Percentiles rank a stretch among this genome's conserved stretches.
These are phyloP conservation scores for Shargacucullia verbasci DNA, from an alignment of 2,888 invertebrate genomes.

Conservation along the genomic window DNA sequence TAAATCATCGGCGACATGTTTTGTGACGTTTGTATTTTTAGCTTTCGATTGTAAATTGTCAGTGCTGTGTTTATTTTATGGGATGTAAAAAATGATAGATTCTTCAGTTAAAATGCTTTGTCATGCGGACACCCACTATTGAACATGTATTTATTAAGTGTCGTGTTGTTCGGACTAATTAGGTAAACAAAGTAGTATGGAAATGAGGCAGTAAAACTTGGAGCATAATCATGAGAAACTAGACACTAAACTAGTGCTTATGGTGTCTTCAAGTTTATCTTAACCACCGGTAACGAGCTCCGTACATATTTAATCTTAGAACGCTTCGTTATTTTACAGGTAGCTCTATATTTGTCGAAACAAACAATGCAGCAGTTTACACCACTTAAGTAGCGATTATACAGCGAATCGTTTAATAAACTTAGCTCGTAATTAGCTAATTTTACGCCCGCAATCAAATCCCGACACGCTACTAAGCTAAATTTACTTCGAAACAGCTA, in stretches of 20 bases:
- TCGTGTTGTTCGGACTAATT: slow-evolving; percentile 37
- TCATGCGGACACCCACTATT: slow-evolving; percentile 34
- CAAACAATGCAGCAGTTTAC: slow-evolving; percentile 30
- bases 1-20: slow-evolving; percentile 84
- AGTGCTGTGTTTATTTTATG: slow-evolving; percentile 69
- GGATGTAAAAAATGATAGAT: slow-evolving; percentile 58
- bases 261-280: too few relatives aligned
- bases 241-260: slow-evolving; percentile 1
- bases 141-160: slow-evolving; percentile 27
- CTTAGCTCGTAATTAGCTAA: slow-evolving; percentile 53
- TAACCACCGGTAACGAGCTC: too few relatives aligned
- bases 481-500: slow-evolving; percentile 45
- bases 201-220: slow-evolving; percentile 11
- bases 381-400: slow-evolving; percentile 41
- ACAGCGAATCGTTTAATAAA: slow-evolving; percentile 55
- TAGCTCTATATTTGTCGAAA: slow-evolving; percentile 7
- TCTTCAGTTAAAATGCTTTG: slow-evolving; percentile 37
- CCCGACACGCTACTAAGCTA: slow-evolving; percentile 49
- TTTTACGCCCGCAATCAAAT: slow-evolving; percentile 50
- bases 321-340: slow-evolving; percentile 7
- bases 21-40: slow-evolving; percentile 76
- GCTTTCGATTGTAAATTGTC: slow-evolving; percentile 66
- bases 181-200: slow-evolving; percentile 30
- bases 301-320: too few relatives aligned
- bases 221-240: slow-evolving; percentile 13